Evolutionary conservation across 2,797 vertebrate species (phyloP).

Genomic region (Avahi laniger): DNA sequence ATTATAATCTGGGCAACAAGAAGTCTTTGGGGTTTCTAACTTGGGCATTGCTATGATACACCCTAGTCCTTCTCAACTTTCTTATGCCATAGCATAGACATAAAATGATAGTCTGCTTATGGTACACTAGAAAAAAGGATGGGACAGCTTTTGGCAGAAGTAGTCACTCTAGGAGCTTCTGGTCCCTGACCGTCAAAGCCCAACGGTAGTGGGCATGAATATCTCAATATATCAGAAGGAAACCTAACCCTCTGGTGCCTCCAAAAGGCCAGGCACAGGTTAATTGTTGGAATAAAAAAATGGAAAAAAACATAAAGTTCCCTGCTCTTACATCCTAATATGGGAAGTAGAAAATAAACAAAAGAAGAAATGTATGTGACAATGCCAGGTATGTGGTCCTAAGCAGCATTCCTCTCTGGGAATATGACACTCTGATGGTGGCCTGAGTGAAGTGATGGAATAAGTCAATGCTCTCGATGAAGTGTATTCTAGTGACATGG

Average conservation of each 20-base stretch:
- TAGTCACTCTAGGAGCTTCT: background rate
- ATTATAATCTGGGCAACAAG: background rate
- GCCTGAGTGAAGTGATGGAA: background rate
- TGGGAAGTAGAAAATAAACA: background rate
- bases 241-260: background rate
- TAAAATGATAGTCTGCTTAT: background rate
- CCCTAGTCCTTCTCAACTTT: background rate
- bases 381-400: background rate
- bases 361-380: background rate
- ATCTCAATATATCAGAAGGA: background rate
- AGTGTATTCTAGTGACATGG: background rate
- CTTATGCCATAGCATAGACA: no score
- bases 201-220: background rate
- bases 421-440: background rate
- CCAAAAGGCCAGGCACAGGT: background rate
- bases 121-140: background rate
- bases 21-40: background rate
- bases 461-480: background rate
- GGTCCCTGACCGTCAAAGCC: background rate
- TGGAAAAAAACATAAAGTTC: background rate
- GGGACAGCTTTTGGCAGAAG: background rate
- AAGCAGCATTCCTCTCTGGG: background rate
- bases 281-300: background rate
- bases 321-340: background rate
- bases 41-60: background rate